phyloP scores from a whole-genome alignment of 2,797 vertebrate genomes.

The Poecilia wingei region DNA sequence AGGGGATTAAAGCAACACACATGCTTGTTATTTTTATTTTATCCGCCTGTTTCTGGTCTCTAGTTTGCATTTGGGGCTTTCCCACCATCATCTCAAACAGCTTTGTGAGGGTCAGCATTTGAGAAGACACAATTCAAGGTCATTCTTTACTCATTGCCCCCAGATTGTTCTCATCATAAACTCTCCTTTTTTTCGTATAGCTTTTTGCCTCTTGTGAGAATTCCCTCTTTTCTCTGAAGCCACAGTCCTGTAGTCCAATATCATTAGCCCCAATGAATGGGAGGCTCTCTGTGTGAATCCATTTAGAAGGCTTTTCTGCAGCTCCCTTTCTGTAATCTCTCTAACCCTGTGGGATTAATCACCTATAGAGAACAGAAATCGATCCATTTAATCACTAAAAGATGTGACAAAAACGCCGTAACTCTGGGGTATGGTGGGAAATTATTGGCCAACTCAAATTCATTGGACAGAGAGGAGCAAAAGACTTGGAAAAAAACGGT shows the following conservation, averaged over 20 bases:
- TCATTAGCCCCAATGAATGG: conserved; percentile 73
- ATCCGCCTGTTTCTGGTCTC: neutral
- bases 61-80: neutral
- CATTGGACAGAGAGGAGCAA: conserved; percentile 41
- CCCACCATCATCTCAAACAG: neutral
- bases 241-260: conserved; percentile 62
- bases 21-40: neutral
- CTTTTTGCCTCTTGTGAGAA: conserved; percentile 45
- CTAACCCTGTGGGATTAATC: conserved; percentile 78
- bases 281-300: conserved; percentile 72
- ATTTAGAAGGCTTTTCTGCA: conserved; percentile 64
- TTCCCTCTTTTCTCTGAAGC: conserved; percentile 44
- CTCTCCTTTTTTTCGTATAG: neutral
- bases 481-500: conserved; percentile 42
- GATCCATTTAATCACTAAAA: conserved; percentile 77
- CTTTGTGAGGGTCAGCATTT: conserved; percentile 20
- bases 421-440: conserved; percentile 67
- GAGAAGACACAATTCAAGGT: conserved; percentile 25
- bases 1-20: neutral
- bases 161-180: conserved; percentile 32
- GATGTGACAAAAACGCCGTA: conserved; percentile 74
- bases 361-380: conserved; percentile 75
- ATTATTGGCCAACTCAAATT: conserved; percentile 75
- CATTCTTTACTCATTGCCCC: conserved; percentile 8
- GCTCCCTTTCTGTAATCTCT: conserved; percentile 70